Percentiles rank a stretch among this genome's conserved stretches.
phyloP scores from a whole-genome alignment of 1,140 invertebrate species.

The Melipona quadrifasciata region DNA sequence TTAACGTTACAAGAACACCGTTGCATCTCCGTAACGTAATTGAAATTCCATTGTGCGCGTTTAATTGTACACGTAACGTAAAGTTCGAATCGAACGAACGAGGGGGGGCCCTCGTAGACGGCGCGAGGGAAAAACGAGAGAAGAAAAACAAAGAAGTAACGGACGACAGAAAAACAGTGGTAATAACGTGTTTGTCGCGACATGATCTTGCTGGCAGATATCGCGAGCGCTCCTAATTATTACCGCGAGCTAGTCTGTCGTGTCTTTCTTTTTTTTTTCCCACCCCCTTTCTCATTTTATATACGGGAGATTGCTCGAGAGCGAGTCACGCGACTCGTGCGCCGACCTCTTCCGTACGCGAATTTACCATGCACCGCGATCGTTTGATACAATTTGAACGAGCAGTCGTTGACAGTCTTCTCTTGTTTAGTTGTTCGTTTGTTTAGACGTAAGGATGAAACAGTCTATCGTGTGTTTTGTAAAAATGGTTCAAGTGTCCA shows the following conservation, averaged over 20 bases:
- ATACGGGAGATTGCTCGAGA: conserved; percentile 17
- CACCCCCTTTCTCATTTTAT: neutral
- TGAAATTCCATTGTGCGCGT: conserved; percentile 30
- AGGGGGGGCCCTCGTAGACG: no score
- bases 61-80: conserved; percentile 5
- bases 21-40: conserved; percentile 6
- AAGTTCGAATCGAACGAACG: neutral
- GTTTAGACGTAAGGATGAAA: neutral
- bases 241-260: conserved; percentile 17
- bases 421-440: neutral
- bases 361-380: neutral
- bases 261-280: neutral
- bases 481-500: neutral
- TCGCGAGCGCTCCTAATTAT: conserved; percentile 26
- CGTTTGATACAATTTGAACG: conserved; percentile 15
- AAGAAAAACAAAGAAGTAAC: neutral
- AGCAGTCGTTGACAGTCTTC: conserved; percentile 38
- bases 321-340: conserved; percentile 36
- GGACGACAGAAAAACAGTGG: conserved; percentile 19
- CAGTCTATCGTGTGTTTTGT: neutral
- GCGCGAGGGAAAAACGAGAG: neutral
- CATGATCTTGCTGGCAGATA: conserved; percentile 16
- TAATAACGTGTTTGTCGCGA: conserved; percentile 20
- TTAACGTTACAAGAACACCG: neutral
- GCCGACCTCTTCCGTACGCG: conserved; percentile 2